A percentile compares a stretch with the other conserved stretches of the same genome.
Evolutionary conservation across 2,888 invertebrate genomes (phyloP).

Genomic region (Pseudococcus longispinus): DNA sequence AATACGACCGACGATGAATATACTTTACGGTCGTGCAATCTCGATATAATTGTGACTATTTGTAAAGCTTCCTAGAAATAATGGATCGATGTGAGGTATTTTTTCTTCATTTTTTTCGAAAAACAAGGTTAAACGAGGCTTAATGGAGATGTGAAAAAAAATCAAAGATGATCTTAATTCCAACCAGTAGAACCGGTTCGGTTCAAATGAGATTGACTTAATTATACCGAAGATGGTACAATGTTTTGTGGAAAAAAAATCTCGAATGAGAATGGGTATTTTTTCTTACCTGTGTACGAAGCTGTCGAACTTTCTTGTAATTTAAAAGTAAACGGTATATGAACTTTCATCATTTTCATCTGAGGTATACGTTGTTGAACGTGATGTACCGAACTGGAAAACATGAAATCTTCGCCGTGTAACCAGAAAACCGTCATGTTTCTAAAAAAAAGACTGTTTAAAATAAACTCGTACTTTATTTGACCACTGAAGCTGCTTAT

Average conservation of each 20-base stretch:
- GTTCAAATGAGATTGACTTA: not conserved
- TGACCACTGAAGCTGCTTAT: conserved; percentile 12
- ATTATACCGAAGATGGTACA: not conserved
- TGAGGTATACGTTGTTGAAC: conserved; percentile 72
- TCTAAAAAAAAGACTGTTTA: conserved; percentile 64
- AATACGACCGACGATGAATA: not conserved
- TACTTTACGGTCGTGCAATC: not conserved
- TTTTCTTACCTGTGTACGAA: conserved; percentile 73
- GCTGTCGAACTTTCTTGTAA: conserved; percentile 75
- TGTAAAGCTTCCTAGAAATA: conserved; percentile 1
- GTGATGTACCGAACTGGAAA: conserved; percentile 63
- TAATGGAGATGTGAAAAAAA: conserved; percentile 16
- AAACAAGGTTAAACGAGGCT: conserved; percentile 26
- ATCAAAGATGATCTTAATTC: conserved; percentile 15
- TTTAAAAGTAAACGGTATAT: conserved; percentile 83
- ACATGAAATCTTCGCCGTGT: conserved; percentile 73
- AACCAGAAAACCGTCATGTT: conserved; percentile 80
- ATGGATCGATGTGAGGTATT: not conserved
- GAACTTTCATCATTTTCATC: conserved; percentile 83
- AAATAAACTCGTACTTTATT: conserved; percentile 26
- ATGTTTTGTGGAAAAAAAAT: not conserved
- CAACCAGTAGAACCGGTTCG: conserved; percentile 9
- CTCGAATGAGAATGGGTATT: not conserved
- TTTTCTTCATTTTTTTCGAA: not conserved
- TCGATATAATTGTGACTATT: not conserved